These are phyloP conservation scores for Hemiscyllium ocellatum DNA, from an alignment of 2,113 vertebrate species.

Conservation along the genomic window DNA sequence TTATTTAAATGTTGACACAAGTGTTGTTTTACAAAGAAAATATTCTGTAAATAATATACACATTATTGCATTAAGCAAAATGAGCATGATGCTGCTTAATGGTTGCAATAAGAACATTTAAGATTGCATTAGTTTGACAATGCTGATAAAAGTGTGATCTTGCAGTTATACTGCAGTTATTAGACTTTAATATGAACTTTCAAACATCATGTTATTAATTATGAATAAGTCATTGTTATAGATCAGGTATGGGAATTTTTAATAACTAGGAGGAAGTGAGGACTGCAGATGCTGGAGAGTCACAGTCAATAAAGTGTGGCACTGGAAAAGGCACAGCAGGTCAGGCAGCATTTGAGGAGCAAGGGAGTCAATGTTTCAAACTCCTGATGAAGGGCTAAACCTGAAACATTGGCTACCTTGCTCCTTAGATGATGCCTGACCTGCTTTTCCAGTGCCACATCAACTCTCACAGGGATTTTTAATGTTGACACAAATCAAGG, in stretches of 20 bases:
- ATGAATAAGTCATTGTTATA: not conserved
- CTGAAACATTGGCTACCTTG: no score
- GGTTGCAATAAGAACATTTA: conserved; percentile 1
- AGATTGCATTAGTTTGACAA: not conserved
- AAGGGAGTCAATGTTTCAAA: no score
- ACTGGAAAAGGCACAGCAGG: no score
- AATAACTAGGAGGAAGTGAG: not conserved
- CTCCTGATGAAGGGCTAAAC: no score
- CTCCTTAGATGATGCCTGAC: no score
- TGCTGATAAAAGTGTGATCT: not conserved
- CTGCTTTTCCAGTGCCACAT: no score
- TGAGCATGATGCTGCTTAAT: not conserved
- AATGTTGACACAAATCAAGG: not conserved
- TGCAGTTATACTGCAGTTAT: not conserved
- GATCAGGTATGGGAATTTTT: not conserved
- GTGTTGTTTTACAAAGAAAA: not conserved
- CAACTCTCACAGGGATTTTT: not conserved
- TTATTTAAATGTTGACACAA: not conserved
- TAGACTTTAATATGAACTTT: not conserved
- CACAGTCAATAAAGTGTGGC: no score
- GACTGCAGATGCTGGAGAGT: no score
- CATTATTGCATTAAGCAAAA: not conserved
- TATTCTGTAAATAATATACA: not conserved
- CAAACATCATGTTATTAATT: not conserved
- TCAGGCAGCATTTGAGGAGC: no score